Evolutionary conservation across 1,140 invertebrate genomes (phyloP).

Genomic region (Hylaeus anthracinus): DNA sequence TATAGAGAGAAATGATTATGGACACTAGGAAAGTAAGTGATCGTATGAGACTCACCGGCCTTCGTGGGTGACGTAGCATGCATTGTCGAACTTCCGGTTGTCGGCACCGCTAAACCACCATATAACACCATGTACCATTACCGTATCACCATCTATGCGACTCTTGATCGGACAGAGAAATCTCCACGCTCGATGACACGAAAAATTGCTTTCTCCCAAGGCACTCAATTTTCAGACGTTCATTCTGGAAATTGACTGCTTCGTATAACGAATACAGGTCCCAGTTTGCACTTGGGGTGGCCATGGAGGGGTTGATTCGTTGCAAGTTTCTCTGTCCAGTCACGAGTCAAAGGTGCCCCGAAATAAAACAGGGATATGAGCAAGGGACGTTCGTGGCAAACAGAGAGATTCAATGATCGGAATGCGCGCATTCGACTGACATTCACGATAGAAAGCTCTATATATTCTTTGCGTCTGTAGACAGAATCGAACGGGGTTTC

Average conservation of each 20-base stretch:
- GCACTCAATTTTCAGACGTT: too few species aligned
- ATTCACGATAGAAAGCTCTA: slow-evolving; percentile 61
- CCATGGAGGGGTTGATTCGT: too few species aligned
- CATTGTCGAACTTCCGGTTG: slow-evolving; percentile 77
- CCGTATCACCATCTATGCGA: slow-evolving; percentile 55
- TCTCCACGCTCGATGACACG: neutral
- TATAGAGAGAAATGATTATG: slow-evolving; percentile 15
- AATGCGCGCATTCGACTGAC: slow-evolving; percentile 59
- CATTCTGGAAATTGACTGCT: too few species aligned
- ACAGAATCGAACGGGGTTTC: slow-evolving; percentile 21
- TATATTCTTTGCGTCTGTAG: slow-evolving; percentile 31
- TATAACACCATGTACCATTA: slow-evolving; percentile 76
- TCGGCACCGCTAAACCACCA: slow-evolving; percentile 79
- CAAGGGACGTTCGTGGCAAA: slow-evolving; percentile 54
- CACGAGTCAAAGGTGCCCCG: slow-evolving; percentile 43
- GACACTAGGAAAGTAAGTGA: slow-evolving; percentile 64
- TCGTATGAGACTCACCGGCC: slow-evolving; percentile 77
- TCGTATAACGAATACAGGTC: too few species aligned
- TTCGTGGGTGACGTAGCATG: slow-evolving; percentile 79
- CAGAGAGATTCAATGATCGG: slow-evolving; percentile 24
- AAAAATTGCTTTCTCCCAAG: neutral
- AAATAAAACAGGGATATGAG: slow-evolving; percentile 54
- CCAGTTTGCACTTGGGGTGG: too few species aligned
- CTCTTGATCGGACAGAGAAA: slow-evolving; percentile 60
- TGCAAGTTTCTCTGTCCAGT: slow-evolving; percentile 50